These are phyloP conservation scores for Thecocarcelia acutangulata DNA, from an alignment of 2,888 invertebrate genomes.

Conservation along the genomic window DNA sequence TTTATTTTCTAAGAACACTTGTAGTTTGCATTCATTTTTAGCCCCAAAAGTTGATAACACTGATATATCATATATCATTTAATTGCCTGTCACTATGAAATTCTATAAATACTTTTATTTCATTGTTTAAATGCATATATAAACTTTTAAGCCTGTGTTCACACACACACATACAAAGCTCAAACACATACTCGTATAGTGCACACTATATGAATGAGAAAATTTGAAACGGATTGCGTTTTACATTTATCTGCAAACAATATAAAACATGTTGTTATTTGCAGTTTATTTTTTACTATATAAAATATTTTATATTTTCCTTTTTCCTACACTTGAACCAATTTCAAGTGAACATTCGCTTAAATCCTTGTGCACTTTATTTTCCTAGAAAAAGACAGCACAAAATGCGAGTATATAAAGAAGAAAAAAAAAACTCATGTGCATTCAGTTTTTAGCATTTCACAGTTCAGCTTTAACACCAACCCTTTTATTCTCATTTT, in stretches of 20 bases:
- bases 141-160: not conserved
- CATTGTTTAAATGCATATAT: not conserved
- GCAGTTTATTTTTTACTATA: constrained; percentile 2
- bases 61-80: too few species aligned
- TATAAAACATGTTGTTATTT: not conserved
- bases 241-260: constrained; percentile 23
- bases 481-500: constrained; percentile 20
- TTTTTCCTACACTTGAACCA: constrained; percentile 7
- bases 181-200: too few species aligned
- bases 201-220: not conserved
- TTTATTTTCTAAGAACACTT: too few species aligned
- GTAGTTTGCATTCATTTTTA: too few species aligned
- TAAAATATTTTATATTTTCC: constrained; percentile 26
- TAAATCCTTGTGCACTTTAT: constrained; percentile 36
- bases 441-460: constrained; percentile 21
- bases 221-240: constrained; percentile 17
- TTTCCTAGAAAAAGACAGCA: constrained; percentile 12
- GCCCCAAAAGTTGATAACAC: too few species aligned
- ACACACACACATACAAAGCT: too few species aligned
- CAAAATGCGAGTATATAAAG: not conserved
- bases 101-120: not conserved
- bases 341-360: constrained; percentile 38
- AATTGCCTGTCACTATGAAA: too few species aligned
- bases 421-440: constrained; percentile 6
- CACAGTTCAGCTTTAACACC: constrained; percentile 51